phyloP scores from a whole-genome alignment of 2,888 invertebrate species.

The Drosophila merina region DNA sequence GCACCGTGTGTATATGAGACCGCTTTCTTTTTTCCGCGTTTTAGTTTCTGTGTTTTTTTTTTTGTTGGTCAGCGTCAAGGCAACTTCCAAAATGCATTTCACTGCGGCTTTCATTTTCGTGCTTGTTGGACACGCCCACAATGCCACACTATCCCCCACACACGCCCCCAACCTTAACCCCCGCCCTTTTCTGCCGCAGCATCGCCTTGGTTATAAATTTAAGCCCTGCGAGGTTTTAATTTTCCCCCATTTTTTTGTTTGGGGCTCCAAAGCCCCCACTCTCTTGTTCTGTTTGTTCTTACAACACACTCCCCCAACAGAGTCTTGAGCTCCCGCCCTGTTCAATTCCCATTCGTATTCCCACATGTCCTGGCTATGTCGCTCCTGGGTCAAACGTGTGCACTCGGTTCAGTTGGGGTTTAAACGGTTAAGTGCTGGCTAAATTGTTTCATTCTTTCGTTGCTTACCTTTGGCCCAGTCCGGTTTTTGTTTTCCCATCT shows the following conservation, averaged over 20 bases:
- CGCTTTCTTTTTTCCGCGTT: constrained; percentile 5
- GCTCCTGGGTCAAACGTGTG: constrained; percentile 71
- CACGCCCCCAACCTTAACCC: constrained; percentile 7
- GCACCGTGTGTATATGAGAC: constrained; percentile 3
- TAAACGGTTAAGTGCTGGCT: constrained; percentile 75
- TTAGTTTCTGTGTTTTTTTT: constrained; percentile 1
- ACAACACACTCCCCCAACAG: constrained; percentile 23
- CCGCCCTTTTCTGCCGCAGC: constrained; percentile 34
- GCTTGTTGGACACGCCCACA: constrained; percentile 67
- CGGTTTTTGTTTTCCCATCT: constrained; percentile 26
- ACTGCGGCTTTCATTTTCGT: constrained; percentile 70
- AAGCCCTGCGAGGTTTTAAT: constrained; percentile 65
- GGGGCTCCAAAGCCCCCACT: background rate
- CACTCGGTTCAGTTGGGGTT: constrained; percentile 72
- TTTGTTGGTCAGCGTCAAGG: constrained; percentile 28
- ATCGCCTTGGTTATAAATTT: constrained; percentile 71
- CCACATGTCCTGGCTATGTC: constrained; percentile 34
- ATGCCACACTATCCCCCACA: constrained; percentile 27
- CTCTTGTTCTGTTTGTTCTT: constrained; percentile 29
- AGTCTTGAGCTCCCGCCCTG: constrained; percentile 57
- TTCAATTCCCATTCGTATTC: constrained; percentile 58
- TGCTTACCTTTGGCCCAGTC: constrained; percentile 50
- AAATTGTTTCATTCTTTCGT: constrained; percentile 73
- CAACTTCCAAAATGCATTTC: constrained; percentile 74
- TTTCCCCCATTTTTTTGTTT: constrained; percentile 48